Evolutionary conservation across 2,797 vertebrate species (phyloP).

Genomic region (Graptemys geographica): DNA sequence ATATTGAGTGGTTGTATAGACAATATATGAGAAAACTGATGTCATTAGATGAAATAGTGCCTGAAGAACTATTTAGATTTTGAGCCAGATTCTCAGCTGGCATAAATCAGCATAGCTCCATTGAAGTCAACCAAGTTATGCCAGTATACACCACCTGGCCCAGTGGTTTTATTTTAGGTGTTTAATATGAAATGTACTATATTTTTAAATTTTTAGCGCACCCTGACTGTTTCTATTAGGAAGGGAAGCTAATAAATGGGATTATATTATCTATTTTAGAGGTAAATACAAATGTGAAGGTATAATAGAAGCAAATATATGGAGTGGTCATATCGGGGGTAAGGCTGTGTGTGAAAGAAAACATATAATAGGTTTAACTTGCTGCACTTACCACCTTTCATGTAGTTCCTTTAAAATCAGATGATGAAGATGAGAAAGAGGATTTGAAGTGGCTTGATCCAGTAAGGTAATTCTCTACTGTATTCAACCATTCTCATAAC

Average conservation of each 20-base stretch:
- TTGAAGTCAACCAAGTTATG: not conserved
- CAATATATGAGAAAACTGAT: not conserved
- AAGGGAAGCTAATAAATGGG: not conserved
- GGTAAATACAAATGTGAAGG: not conserved
- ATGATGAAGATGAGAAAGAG: not conserved
- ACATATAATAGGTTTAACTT: not conserved
- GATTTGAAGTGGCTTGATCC: not conserved
- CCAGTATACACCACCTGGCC: not conserved
- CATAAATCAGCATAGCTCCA: not conserved
- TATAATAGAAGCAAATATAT: not conserved
- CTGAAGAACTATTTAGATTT: too few species aligned
- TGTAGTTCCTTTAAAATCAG: not conserved
- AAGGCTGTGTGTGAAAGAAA: fast-evolving
- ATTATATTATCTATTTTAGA: not conserved
- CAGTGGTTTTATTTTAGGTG: not conserved
- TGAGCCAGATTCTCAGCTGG: too few species aligned
- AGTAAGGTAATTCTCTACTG: not conserved
- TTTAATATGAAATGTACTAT: not conserved
- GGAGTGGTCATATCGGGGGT: not conserved
- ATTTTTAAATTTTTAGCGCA: not conserved
- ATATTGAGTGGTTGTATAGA: too few species aligned
- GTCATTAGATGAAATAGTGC: not conserved
- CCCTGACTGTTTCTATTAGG: not conserved
- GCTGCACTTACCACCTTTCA: not conserved
- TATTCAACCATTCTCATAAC: not conserved